Base-by-base conservation (phyloP, 2,888 invertebrate genomes). In the Bombylius discolor region DNA sequence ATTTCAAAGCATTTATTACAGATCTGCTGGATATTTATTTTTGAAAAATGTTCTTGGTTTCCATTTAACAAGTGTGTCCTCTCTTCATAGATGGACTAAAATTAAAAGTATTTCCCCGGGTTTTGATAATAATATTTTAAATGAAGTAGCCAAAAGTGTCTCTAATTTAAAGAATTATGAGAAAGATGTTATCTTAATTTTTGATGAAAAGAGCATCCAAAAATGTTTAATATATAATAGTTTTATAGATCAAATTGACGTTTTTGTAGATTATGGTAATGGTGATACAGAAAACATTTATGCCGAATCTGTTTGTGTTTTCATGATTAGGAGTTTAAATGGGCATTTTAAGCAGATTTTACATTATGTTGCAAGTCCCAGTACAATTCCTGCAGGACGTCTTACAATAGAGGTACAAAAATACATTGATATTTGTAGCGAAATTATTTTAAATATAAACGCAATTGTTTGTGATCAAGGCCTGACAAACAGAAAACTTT, bases 151-250 rank as follows among this genome's bases (percentile, higher is more conserved):
- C 23, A 23, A 23, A 23, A 23, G 23, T 23, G 23, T 23, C 1
- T 1, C 4, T 36, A 33, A 44, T 31, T 36, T 46, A 47, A 50
- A 6, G 2, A 6, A 5, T 5, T 9, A 7, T 34, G 52, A 56
- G 31, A 58, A 49, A 32, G 52, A 58, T 51, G 52, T 56, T 12
- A n/a, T 55, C 4, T 12, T 52, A 11, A 49, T 56, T 34, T 56
- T 58, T 49, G 56, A 58, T 47, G 56, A 56, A 42, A 56, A 56
- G 52, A 56, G 56, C 36, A 44, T 58, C 33, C 54, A 58, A 47
- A 14, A 48, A n/a, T 51, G 56, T 56, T 52, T 52, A 48, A 34
- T 34, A 11, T 55, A 55, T 46, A 53, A 58, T 48, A 45, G 51
- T 51, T 53, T 31, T 36, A 51, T 52, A 13, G 56, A 56, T 53